Conservation (phyloP, 2,888 invertebrate species). For the Macrophya annulata region DNA sequence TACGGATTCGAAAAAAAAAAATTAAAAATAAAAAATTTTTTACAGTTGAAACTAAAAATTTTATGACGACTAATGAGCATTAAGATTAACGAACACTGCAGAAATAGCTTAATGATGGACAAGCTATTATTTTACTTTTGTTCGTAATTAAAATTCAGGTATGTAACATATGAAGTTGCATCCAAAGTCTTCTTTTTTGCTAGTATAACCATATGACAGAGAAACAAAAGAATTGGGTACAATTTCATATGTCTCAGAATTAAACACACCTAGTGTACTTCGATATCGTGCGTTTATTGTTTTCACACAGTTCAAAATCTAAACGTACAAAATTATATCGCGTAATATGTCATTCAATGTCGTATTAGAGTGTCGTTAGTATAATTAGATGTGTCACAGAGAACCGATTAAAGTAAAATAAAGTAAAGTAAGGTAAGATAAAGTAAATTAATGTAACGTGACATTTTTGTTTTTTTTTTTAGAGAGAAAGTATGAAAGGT, state of each 20-base stretch:
- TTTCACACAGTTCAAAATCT: background rate
- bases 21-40: background rate
- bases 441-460: background rate
- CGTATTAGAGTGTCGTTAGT: background rate
- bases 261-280: too few species aligned
- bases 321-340: background rate
- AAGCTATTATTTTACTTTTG: background rate
- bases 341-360: background rate
- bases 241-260: too few species aligned
- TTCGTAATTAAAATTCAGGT: background rate
- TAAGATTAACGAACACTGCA: background rate
- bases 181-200: too few species aligned
- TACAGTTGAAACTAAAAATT: background rate
- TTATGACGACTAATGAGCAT: background rate
- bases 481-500: background rate
- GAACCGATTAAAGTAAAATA: background rate
- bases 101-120: background rate
- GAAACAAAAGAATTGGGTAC: too few species aligned
- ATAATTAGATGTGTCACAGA: background rate
- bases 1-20: background rate
- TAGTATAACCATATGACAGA: too few species aligned
- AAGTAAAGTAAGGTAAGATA: background rate
- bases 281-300: background rate
- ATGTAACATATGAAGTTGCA: too few species aligned
- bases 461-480: too few species aligned